Conservation (phyloP, 2,113 vertebrate species). For the Tenebrosternarchus preto region DNA sequence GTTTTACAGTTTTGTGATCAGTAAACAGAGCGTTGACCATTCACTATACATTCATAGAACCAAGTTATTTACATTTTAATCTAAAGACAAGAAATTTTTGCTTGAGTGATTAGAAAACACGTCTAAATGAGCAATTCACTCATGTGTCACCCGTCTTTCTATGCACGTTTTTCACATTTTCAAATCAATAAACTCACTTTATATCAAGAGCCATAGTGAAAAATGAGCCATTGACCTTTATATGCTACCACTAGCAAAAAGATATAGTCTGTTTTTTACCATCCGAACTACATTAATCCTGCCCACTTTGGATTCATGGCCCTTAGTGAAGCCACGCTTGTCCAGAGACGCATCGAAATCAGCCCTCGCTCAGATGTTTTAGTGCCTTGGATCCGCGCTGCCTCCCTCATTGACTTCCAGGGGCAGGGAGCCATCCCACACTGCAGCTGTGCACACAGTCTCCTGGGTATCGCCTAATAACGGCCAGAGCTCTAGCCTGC, state of each 20-base stretch:
- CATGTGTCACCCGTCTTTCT: too few relatives aligned
- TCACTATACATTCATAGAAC: too few relatives aligned
- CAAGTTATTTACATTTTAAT: background rate
- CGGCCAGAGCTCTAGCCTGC: background rate
- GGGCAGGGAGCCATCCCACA: slow-evolving; percentile 6
- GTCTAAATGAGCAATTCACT: background rate
- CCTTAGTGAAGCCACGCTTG: background rate
- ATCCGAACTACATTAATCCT: background rate
- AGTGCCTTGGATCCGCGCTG: slow-evolving; percentile 6
- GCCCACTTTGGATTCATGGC: background rate
- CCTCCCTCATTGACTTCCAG: slow-evolving; percentile 1
- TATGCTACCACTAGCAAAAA: background rate
- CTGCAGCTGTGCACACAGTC: slow-evolving; percentile 26
- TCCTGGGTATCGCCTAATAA: background rate
- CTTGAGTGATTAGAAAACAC: background rate
- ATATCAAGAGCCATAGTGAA: background rate
- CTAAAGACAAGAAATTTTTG: too few relatives aligned
- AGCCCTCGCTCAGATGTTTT: slow-evolving; percentile 28
- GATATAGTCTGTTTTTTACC: too few relatives aligned
- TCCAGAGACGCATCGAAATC: slow-evolving; percentile 15
- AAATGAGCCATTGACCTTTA: too few relatives aligned
- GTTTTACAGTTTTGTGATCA: too few relatives aligned
- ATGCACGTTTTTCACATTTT: too few relatives aligned
- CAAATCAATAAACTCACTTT: background rate
- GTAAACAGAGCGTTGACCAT: too few relatives aligned